A percentile compares a stretch with the other conserved stretches of the same genome.
These are phyloP conservation scores for Drosophila ficusphila DNA, from an alignment of 1,140 invertebrate genomes.

Conservation along the genomic window DNA sequence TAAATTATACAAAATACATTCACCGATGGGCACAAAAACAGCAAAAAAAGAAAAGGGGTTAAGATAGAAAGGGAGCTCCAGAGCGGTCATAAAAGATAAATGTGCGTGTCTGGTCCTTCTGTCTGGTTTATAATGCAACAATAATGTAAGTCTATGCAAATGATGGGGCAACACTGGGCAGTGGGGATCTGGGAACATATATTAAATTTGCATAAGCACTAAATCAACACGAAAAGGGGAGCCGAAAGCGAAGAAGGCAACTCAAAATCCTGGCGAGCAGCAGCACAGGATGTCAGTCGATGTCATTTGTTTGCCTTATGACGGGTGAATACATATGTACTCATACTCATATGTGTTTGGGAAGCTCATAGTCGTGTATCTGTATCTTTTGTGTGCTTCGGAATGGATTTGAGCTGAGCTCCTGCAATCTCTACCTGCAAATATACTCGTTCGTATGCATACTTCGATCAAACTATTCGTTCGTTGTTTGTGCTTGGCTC, in stretches of 20 bases:
- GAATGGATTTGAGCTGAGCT: constrained; percentile 2
- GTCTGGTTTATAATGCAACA: constrained; percentile 77
- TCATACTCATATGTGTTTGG: not conserved
- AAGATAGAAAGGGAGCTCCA: constrained; percentile 10
- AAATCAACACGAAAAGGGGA: constrained; percentile 75
- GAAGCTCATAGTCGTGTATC: no score
- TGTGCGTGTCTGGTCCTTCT: constrained; percentile 33
- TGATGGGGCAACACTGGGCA: constrained; percentile 27
- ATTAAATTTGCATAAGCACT: constrained; percentile 82
- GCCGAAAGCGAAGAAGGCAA: constrained; percentile 16
- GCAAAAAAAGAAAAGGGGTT: constrained; percentile 23
- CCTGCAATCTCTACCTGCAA: constrained; percentile 19
- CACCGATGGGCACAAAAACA: constrained; percentile 46
- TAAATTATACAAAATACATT: constrained; percentile 67
- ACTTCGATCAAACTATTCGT: constrained; percentile 24
- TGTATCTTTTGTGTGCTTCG: constrained; percentile 19
- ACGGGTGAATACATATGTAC: constrained; percentile 3
- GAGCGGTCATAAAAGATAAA: constrained; percentile 51
- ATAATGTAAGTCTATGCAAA: constrained; percentile 75
- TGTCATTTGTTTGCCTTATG: constrained; percentile 61
- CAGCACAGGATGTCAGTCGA: constrained; percentile 37
- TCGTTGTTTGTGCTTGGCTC: not conserved
- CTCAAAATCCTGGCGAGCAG: constrained; percentile 17
- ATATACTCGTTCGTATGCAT: constrained; percentile 8
- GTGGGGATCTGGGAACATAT: constrained; percentile 51